These are phyloP conservation scores for Falco concolor DNA, from an alignment of 2,797 vertebrate genomes.

Conservation along the genomic window DNA sequence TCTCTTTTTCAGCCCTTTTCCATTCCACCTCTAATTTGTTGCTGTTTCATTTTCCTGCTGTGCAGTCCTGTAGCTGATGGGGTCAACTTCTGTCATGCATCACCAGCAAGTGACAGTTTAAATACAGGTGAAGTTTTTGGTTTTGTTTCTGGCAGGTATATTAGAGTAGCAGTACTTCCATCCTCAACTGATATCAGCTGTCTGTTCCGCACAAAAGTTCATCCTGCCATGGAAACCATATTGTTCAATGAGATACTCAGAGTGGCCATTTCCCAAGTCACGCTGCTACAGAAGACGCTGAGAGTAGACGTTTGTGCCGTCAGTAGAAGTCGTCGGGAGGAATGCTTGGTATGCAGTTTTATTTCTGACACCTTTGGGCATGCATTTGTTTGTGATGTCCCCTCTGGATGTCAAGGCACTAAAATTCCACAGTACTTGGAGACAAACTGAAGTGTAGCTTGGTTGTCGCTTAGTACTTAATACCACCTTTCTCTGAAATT, in stretches of 20 bases:
- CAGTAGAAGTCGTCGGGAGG: conserved; percentile 66
- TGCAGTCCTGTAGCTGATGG: not conserved
- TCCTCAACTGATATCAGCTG: conserved; percentile 76
- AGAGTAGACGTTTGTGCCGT: conserved; percentile 76
- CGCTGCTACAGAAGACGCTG: conserved; percentile 77
- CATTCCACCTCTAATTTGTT: not conserved
- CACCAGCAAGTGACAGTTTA: not conserved
- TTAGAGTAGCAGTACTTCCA: conserved; percentile 78
- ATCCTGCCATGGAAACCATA: conserved; percentile 68
- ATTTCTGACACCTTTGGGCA: not conserved
- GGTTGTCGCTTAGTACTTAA: not conserved
- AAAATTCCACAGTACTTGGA: not conserved
- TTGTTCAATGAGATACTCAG: conserved; percentile 77
- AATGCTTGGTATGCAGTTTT: conserved; percentile 75
- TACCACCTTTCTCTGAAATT: not conserved
- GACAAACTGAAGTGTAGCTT: not conserved
- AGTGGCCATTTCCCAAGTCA: conserved; percentile 66
- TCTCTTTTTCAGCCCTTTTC: not conserved
- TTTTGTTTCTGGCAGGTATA: conserved; percentile 69
- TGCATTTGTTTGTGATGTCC: not conserved
- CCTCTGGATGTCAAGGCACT: not conserved
- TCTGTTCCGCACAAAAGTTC: conserved; percentile 80
- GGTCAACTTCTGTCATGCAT: not conserved
- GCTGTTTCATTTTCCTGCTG: not conserved
- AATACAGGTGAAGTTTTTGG: not conserved